Percentiles rank a stretch among this genome's conserved stretches.
Evolutionary conservation across 2,113 vertebrate species (phyloP).

Genomic region (Piliocolobus tephrosceles): DNA sequence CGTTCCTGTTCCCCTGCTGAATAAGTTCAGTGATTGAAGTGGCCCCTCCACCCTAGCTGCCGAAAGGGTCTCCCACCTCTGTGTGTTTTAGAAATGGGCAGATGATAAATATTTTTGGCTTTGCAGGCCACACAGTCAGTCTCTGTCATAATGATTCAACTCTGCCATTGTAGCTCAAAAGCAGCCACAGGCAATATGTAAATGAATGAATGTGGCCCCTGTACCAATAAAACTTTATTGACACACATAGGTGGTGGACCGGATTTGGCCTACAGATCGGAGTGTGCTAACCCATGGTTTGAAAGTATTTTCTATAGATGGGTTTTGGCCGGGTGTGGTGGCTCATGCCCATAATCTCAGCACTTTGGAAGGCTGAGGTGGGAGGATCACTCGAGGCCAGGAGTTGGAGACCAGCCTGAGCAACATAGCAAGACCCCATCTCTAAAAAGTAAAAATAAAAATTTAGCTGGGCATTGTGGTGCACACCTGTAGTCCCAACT

Average conservation of each 20-base stretch:
- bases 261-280: background rate
- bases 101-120: background rate
- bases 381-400: background rate
- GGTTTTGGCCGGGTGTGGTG: background rate
- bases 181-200: background rate
- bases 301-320: background rate
- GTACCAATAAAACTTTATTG: constrained; percentile 9
- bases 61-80: background rate
- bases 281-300: background rate
- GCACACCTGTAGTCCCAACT: background rate
- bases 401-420: background rate
- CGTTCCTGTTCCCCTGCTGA: background rate
- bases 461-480: background rate
- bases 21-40: background rate
- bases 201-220: background rate
- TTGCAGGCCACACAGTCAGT: background rate
- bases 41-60: background rate
- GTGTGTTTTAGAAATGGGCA: background rate
- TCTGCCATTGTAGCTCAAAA: background rate
- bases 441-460: background rate
- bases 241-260: background rate
- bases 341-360: background rate
- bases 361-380: background rate
- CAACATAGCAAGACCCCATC: background rate
- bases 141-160: background rate